These are phyloP conservation scores for Silurus meridionalis DNA, from an alignment of 2,113 vertebrate genomes.

Conservation along the genomic window DNA sequence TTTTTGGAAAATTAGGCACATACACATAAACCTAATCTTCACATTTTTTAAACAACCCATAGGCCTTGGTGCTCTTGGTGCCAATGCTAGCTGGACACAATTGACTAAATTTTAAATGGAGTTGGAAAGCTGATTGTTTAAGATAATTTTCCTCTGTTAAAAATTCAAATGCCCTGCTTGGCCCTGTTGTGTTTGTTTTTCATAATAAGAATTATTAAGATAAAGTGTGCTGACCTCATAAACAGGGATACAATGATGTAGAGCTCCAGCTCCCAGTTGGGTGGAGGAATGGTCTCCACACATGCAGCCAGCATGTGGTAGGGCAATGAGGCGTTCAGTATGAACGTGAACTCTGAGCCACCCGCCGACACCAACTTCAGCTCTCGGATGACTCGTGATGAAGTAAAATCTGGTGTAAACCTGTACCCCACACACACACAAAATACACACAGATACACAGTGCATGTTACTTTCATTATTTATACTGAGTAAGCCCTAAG, in stretches of 20 bases:
- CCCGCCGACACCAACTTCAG: slow-evolving; percentile 87
- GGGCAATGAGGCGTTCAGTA: slow-evolving; percentile 93
- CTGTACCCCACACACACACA: slow-evolving; percentile 62
- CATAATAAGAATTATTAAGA: neutral
- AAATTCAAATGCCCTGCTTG: neutral
- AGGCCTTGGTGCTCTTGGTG: neutral
- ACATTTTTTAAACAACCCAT: neutral
- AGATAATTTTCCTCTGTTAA: too few species aligned
- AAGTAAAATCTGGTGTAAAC: slow-evolving; percentile 99
- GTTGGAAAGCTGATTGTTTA: neutral
- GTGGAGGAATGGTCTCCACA: slow-evolving; percentile 90
- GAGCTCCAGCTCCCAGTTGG: slow-evolving; percentile 92
- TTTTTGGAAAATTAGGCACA: neutral
- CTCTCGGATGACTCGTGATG: slow-evolving; percentile 93
- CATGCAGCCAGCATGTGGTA: slow-evolving; percentile 95
- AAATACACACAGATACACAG: neutral
- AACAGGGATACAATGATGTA: slow-evolving; percentile 92
- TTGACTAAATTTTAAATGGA: neutral
- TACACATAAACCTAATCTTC: too few species aligned
- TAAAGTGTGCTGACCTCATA: slow-evolving; percentile 81
- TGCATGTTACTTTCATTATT: neutral
- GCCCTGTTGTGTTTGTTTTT: neutral
- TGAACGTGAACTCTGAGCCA: slow-evolving; percentile 91
- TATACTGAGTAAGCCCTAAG: neutral
- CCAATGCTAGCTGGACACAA: neutral